Evolutionary conservation across 2,888 invertebrate genomes (phyloP), one percentile per base, ranked within the genome.

Genomic region (Cerastis leucographa): DNA sequence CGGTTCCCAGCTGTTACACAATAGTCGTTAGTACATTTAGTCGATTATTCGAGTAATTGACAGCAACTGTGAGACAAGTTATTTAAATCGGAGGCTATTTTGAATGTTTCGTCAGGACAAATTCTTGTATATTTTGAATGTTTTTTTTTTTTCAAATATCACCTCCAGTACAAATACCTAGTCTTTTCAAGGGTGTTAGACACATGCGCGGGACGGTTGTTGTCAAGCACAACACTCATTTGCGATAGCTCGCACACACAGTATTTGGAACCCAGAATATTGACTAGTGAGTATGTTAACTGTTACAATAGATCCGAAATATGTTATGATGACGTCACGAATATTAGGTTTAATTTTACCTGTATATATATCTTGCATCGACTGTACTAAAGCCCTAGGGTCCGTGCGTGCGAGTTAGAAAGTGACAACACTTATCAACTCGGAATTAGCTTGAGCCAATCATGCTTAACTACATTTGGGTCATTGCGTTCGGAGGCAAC

Each of bases 31-130:
- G 29, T 49, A 8, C 3, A 59, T 51, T 67, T 75, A 83, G 80
- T 74, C 66, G 71, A 74, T 74, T 80, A 83, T 73, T 85, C 66
- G 54, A 85, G 11, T 80, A 71, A 64, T 51, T 11, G 25, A n/a
- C 9, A 51, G 22, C 35, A 56, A 49, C 22, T 62, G 22, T n/a
- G 64, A 65, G 25, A 62, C 12, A 35, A 25, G 29, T 17, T 0
- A 68, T 73, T 64, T 51, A 56, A 44, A 78, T 35, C n/a, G 70
- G 35, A 62, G 35, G 3, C 25, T 19, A 66, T n/a, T n/a, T 25
- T n/a, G 19, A 40, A 42, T 64, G 9, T 42, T 64, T n/a, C 12
- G 19, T 35, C 25, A 29, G 22, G 40, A 40, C 62, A 62, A 3
- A n/a, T n/a, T 40, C 40, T 22, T 22, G 14, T 42, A 29, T 42